These are phyloP conservation scores for Ceratoteleas bidentatus DNA, from an alignment of 1,140 invertebrate genomes.

Conservation along the genomic window DNA sequence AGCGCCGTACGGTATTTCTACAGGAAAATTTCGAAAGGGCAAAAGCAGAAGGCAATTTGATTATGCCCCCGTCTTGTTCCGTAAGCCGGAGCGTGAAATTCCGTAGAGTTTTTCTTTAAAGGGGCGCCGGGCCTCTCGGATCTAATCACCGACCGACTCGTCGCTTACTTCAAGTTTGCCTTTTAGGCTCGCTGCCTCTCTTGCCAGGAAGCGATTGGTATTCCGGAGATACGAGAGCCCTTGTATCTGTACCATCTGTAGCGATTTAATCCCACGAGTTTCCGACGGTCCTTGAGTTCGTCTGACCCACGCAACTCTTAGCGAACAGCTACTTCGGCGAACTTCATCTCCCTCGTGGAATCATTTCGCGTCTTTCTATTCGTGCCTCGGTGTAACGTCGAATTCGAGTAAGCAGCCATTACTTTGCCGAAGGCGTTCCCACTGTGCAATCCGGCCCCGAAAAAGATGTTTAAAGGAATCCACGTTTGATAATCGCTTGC, in stretches of 20 bases:
- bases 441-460: no score
- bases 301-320: no score
- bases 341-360: no score
- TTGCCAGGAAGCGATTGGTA: slow-evolving; percentile 75
- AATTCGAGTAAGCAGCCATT: no score
- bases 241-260: slow-evolving; percentile 74
- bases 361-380: no score
- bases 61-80: slow-evolving; percentile 41
- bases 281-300: slow-evolving; percentile 58
- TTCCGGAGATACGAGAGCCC: slow-evolving; percentile 71
- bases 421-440: no score
- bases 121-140: slow-evolving; percentile 28
- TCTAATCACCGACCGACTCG: slow-evolving; percentile 55
- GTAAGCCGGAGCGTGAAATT: slow-evolving; percentile 54
- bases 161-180: slow-evolving; percentile 61
- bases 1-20: slow-evolving; percentile 7
- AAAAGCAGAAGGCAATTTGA: slow-evolving; percentile 37
- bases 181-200: slow-evolving; percentile 53
- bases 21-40: slow-evolving; percentile 31
- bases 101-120: slow-evolving; percentile 47
- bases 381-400: no score
- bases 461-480: no score
- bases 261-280: slow-evolving; percentile 77
- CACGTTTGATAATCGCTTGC: no score
- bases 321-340: no score